Evolutionary conservation across 2,113 vertebrate genomes (phyloP).

Genomic region (Dasyornis broadbenti): DNA sequence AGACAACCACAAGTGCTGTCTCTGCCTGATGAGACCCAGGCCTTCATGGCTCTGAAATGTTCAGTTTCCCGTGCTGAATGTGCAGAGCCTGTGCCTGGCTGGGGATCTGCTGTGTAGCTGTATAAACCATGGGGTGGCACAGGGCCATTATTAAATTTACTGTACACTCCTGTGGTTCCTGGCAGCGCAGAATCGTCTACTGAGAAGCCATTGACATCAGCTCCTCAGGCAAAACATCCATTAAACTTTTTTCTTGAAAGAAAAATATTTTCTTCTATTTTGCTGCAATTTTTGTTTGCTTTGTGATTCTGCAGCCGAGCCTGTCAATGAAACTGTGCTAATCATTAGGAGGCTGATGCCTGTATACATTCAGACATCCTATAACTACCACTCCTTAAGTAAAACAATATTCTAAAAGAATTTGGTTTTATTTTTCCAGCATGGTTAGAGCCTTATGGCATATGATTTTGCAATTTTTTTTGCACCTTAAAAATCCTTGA

Average conservation of each 20-base stretch:
- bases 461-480: slow-evolving; percentile 1
- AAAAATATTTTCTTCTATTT: slow-evolving; percentile 19
- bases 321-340: slow-evolving; percentile 18
- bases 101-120: not conserved
- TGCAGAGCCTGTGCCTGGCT: not conserved
- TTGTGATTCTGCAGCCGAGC: not conserved
- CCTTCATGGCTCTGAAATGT: not conserved
- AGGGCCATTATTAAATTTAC: slow-evolving; percentile 10
- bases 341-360: not conserved
- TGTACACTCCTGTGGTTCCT: not conserved
- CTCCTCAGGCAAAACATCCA: slow-evolving; percentile 31
- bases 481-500: slow-evolving; percentile 31
- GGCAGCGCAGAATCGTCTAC: not conserved
- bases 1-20: not conserved
- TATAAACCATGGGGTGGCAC: not conserved
- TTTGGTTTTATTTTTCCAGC: not conserved
- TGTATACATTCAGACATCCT: not conserved
- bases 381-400: not conserved
- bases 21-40: not conserved
- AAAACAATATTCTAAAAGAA: slow-evolving; percentile 18
- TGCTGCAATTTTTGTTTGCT: slow-evolving; percentile 37
- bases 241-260: not conserved
- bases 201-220: not conserved
- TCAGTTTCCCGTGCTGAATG: not conserved
- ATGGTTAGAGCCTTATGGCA: not conserved